Percentiles rank a stretch among this genome's conserved stretches.
These are phyloP conservation scores for Lucilia cuprina DNA, from an alignment of 1,140 invertebrate species.

Conservation along the genomic window DNA sequence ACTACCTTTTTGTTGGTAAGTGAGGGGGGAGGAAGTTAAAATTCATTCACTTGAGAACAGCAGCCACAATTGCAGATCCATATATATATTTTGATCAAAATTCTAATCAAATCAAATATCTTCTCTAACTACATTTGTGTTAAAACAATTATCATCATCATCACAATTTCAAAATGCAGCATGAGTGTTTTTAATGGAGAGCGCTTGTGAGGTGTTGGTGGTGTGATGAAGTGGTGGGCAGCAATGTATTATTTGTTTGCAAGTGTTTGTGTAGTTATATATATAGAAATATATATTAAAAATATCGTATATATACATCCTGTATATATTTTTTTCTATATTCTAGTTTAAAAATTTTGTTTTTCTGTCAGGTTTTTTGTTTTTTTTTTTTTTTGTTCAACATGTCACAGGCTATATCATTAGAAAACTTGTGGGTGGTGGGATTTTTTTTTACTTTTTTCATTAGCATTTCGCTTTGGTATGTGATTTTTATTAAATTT, in stretches of 20 bases:
- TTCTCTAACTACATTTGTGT: not conserved
- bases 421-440: not conserved
- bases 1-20: not conserved
- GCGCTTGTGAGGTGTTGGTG: not conserved
- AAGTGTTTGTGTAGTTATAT: not conserved
- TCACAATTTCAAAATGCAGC: not conserved
- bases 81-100: not conserved
- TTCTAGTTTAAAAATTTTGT: not conserved
- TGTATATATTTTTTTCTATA: not conserved
- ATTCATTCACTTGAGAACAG: not conserved
- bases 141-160: not conserved
- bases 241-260: not conserved
- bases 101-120: not conserved
- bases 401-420: not conserved
- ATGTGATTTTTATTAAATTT: not conserved
- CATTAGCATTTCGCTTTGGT: not conserved
- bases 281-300: no score
- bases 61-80: not conserved
- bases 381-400: not conserved
- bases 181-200: not conserved
- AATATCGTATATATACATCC: not conserved
- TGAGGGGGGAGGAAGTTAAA: not conserved
- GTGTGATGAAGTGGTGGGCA: not conserved
- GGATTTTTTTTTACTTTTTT: not conserved
- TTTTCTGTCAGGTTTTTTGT: no score